These are phyloP conservation scores for Hepsetus odoe DNA, from an alignment of 2,113 vertebrate genomes.

Conservation along the genomic window DNA sequence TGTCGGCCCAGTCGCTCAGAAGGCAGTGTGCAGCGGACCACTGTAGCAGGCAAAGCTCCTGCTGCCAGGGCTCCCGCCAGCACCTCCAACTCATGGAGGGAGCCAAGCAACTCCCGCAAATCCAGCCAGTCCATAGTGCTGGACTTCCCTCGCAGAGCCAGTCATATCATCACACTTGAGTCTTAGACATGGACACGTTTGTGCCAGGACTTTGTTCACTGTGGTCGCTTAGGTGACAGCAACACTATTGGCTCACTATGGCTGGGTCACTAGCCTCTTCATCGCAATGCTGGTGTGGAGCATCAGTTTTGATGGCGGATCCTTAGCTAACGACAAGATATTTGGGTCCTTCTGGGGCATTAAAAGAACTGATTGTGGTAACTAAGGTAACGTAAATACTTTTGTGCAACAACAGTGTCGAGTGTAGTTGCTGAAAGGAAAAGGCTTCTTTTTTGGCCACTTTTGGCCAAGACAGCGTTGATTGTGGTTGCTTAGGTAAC, in stretches of 20 bases:
- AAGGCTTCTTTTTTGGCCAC: too few species aligned
- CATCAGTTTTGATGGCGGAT: neutral
- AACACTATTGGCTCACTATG: neutral
- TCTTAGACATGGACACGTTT: neutral
- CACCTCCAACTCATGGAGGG: conserved; percentile 78
- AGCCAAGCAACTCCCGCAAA: conserved; percentile 64
- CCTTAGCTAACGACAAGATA: neutral
- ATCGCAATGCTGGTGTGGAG: neutral
- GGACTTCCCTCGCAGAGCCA: conserved; percentile 67
- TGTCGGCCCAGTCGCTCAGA: conserved; percentile 76
- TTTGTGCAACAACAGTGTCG: too few species aligned
- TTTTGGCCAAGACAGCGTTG: neutral
- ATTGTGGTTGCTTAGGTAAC: neutral
- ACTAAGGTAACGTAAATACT: too few species aligned
- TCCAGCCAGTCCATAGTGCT: conserved; percentile 67
- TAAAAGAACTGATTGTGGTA: too few species aligned
- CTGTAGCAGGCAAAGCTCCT: conserved; percentile 80
- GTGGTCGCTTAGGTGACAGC: neutral
- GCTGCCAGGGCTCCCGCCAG: conserved; percentile 74
- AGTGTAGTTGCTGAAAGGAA: too few species aligned
- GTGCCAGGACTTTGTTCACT: neutral
- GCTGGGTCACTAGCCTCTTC: neutral
- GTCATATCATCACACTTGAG: neutral
- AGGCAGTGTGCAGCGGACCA: conserved; percentile 83
- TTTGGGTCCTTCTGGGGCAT: too few species aligned